phyloP scores from a whole-genome alignment of 2,888 invertebrate species.

The Lathronympha strigana region DNA sequence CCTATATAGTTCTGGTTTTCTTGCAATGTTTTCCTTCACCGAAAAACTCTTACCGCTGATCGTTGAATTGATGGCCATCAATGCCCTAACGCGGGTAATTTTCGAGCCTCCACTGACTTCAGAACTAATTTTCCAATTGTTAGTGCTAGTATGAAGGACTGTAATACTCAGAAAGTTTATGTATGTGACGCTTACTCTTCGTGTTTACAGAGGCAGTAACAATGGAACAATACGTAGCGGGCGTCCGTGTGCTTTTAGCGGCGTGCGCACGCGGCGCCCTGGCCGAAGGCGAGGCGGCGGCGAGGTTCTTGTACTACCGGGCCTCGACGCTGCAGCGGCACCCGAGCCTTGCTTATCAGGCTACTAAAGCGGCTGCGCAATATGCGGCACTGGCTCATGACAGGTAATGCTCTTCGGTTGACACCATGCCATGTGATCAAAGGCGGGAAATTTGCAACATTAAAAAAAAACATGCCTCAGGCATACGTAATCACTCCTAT shows the following conservation, averaged over 20 bases:
- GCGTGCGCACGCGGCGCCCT: slow-evolving; percentile 85
- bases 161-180: neutral
- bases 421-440: no score
- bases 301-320: slow-evolving; percentile 86
- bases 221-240: slow-evolving; percentile 86
- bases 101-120: no score
- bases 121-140: no score
- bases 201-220: slow-evolving; percentile 71
- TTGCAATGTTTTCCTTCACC: no score
- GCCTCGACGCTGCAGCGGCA: slow-evolving; percentile 86
- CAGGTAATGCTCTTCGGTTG: no score
- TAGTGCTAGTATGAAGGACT: neutral
- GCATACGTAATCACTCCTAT: neutral
- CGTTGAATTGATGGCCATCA: no score
- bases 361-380: slow-evolving; percentile 85
- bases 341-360: slow-evolving; percentile 84
- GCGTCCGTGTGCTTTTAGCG: slow-evolving; percentile 83
- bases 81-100: no score
- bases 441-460: no score
- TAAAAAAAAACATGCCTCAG: no score
- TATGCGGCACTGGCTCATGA: slow-evolving; percentile 85
- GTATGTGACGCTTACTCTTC: neutral
- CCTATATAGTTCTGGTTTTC: no score
- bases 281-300: slow-evolving; percentile 86
- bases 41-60: no score